Evolutionary conservation across 1,140 invertebrate species (phyloP).

Genomic region (Drosophila fuyamai): DNA sequence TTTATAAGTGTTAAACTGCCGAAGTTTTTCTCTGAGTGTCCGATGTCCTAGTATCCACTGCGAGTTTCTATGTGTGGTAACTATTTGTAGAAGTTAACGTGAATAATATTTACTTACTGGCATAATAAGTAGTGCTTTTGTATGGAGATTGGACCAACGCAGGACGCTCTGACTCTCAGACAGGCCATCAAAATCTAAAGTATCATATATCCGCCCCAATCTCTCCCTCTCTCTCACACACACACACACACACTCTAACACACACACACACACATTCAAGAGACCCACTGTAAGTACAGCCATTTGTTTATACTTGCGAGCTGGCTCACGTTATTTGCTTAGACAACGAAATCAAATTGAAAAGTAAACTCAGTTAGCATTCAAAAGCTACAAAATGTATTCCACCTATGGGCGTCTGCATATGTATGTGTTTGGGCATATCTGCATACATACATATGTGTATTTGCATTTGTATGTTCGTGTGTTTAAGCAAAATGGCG

Average conservation of each 20-base stretch:
- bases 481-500: constrained; percentile 31
- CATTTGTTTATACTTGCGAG: constrained; percentile 69
- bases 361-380: constrained; percentile 74
- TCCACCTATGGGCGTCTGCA: constrained; percentile 26
- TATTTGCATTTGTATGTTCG: not conserved
- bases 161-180: constrained; percentile 39
- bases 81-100: constrained; percentile 77
- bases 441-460: not conserved
- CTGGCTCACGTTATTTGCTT: constrained; percentile 70
- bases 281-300: constrained; percentile 45
- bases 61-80: constrained; percentile 10
- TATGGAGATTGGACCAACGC: constrained; percentile 45
- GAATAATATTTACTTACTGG: constrained; percentile 80
- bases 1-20: not conserved
- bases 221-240: not conserved
- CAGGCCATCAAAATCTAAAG: constrained; percentile 55
- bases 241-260: constrained; percentile 5
- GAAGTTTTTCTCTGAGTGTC: not conserved
- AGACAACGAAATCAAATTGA: constrained; percentile 79
- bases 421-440: not conserved
- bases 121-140: constrained; percentile 75
- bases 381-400: constrained; percentile 74
- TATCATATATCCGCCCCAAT: constrained; percentile 24
- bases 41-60: not conserved
- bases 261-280: constrained; percentile 11